Percentiles rank a stretch among this genome's conserved stretches.
Evolutionary conservation across 2,113 vertebrate genomes (phyloP).

Genomic region (Tachysurus fulvidraco): DNA sequence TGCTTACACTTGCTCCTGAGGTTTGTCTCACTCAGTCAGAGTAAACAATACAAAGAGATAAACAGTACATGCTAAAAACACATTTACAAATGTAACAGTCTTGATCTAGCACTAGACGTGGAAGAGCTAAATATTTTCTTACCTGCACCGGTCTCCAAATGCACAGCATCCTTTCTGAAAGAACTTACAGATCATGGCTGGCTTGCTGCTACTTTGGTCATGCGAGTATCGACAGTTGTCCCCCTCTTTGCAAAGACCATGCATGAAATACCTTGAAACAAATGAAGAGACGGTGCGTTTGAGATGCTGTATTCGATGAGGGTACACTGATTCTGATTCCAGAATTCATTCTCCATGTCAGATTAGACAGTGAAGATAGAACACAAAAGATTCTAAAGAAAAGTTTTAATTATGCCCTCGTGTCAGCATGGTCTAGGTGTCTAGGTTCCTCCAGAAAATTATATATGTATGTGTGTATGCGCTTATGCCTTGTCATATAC

Average conservation of each 20-base stretch:
- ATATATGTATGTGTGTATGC: no score
- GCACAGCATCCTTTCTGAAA: constrained; percentile 94
- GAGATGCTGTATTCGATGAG: background rate
- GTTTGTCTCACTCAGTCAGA: background rate
- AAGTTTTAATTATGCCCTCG: background rate
- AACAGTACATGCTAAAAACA: background rate
- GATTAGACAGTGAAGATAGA: background rate
- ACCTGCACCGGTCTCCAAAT: constrained; percentile 97
- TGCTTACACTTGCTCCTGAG: background rate
- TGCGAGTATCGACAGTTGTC: constrained; percentile 96
- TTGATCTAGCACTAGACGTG: background rate
- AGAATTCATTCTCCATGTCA: background rate
- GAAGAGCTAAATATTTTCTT: constrained; percentile 38
- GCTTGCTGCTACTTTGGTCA: constrained; percentile 86
- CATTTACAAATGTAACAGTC: background rate
- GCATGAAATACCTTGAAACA: constrained; percentile 91
- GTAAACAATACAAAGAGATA: background rate
- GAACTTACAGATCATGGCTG: constrained; percentile 92
- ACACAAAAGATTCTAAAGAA: background rate
- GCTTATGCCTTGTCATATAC: no score
- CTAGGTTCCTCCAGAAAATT: background rate
- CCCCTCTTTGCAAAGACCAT: constrained; percentile 98
- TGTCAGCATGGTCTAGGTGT: background rate
- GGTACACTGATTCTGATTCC: no score
- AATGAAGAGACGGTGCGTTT: background rate